Evolutionary conservation across 1,140 invertebrate genomes (phyloP), one percentile per base, ranked within the genome.

Genomic region (Trichomalopsis sarcophagae): DNA sequence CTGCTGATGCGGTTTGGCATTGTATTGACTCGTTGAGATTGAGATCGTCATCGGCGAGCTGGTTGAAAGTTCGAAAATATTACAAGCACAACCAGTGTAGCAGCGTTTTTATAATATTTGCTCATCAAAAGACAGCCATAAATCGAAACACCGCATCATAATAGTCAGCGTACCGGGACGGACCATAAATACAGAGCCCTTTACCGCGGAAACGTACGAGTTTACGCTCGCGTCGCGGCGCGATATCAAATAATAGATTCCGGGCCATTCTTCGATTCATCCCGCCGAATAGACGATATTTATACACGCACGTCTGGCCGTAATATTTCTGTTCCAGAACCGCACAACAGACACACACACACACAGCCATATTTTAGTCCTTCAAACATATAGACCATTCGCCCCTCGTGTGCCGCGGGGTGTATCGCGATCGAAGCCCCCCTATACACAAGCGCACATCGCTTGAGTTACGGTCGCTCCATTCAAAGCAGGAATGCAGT

Each of bases 401-500:
- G 10, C 6, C 33, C 2, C 33, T 36, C 2, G 33, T 36, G 40
- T 44, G 40, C 9, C 40, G 10, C 40, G 10, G 40, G 36, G 77
- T 66, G 2, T n/a, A 33, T 69, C 21, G 27, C 78, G 78, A 36
- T 69, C 66, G 77, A 80, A 81, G 86, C 81, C 86, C 14, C 14
- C 55, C 1, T 27, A 27, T n/a, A 6, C 14, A 50, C 47, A 50
- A 14, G 10, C 55, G 17, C 17, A 62, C 21, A 6, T 6, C 55
- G 17, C 17, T 81, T 81, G 81, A 74, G 81, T 86, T 80, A 80
- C 62, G 50, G 11, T 83, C 44, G 62, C 77, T 30, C 68, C 85
- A 75, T 86, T 84, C 62, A 78, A 62, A 78, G 81, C 78, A 21
- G 44, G 69, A 84, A 87, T 81, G 82, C 62, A 77, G 30, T 68